These are phyloP conservation scores for Xylocopa sonorina DNA, from an alignment of 1,140 invertebrate species.

Conservation along the genomic window DNA sequence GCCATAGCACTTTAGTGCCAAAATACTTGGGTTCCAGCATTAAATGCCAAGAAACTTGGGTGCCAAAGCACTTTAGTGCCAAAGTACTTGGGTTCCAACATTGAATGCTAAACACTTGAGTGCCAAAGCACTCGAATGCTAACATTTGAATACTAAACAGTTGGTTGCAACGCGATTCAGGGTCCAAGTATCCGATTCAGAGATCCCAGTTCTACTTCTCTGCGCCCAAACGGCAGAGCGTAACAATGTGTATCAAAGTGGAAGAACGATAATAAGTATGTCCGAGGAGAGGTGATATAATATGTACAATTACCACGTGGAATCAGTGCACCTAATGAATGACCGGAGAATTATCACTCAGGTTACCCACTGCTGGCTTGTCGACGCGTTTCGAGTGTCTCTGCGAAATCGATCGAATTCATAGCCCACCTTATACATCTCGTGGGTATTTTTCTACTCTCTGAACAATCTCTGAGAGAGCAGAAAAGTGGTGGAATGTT, in stretches of 20 bases:
- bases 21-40: too few species aligned
- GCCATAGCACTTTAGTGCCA: too few species aligned
- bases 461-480: neutral
- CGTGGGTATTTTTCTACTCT: neutral
- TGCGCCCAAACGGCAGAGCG: neutral
- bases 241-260: conserved; percentile 19
- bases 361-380: conserved; percentile 26
- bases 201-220: conserved; percentile 3
- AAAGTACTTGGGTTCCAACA: too few species aligned
- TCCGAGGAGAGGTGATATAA: neutral
- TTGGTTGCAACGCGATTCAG: too few species aligned
- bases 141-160: too few species aligned
- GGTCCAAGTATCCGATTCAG: neutral
- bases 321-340: conserved; percentile 11
- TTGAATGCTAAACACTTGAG: too few species aligned
- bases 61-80: too few species aligned
- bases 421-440: neutral
- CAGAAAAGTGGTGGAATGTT: conserved; percentile 3
- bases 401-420: neutral
- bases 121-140: too few species aligned
- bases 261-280: conserved; percentile 26
- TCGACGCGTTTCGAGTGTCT: neutral
- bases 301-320: conserved; percentile 34
- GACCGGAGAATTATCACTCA: conserved; percentile 23
- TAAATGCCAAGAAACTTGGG: too few species aligned